These are phyloP conservation scores for Drosophila virilis DNA, from an alignment of 1,140 invertebrate species.

Conservation along the genomic window DNA sequence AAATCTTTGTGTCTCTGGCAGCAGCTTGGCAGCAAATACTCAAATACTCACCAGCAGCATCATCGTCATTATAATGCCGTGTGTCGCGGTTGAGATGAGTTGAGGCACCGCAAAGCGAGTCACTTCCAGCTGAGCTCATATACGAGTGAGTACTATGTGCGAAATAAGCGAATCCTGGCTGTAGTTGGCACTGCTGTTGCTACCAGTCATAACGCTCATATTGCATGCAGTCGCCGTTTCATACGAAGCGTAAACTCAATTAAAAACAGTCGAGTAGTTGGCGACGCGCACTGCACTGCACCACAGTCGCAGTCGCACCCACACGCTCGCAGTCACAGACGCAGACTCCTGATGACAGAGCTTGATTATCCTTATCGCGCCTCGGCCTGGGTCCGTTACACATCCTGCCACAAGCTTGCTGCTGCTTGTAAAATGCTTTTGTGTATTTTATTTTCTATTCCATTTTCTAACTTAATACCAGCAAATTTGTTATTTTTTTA, in stretches of 20 bases:
- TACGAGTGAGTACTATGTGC: constrained; percentile 17
- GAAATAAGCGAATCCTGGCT: constrained; percentile 28
- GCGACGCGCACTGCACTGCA: constrained; percentile 42
- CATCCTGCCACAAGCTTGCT: constrained; percentile 19
- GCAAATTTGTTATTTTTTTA: constrained; percentile 11
- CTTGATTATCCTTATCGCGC: constrained; percentile 68
- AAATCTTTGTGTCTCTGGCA: constrained; percentile 53
- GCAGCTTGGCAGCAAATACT: constrained; percentile 27
- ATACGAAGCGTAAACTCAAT: constrained; percentile 79
- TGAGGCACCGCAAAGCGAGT: constrained; percentile 71
- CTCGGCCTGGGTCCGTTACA: constrained; percentile 46
- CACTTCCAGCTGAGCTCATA: constrained; percentile 70
- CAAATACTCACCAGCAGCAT: constrained; percentile 1
- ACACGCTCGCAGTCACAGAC: no score
- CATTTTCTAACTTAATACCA: constrained; percentile 13
- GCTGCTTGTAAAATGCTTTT: constrained; percentile 49
- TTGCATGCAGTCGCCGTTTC: constrained; percentile 41
- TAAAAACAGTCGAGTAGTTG: constrained; percentile 77
- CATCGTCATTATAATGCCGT: constrained; percentile 9
- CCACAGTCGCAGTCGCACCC: neutral
- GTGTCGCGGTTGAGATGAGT: constrained; percentile 38
- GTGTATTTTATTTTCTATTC: constrained; percentile 39
- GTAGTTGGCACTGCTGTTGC: constrained; percentile 11
- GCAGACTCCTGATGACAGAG: constrained; percentile 46
- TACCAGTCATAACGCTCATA: constrained; percentile 63